Evolutionary conservation across 2,113 vertebrate genomes (phyloP), one percentile per base, ranked within the genome.

Genomic region (Cinclus cinclus): DNA sequence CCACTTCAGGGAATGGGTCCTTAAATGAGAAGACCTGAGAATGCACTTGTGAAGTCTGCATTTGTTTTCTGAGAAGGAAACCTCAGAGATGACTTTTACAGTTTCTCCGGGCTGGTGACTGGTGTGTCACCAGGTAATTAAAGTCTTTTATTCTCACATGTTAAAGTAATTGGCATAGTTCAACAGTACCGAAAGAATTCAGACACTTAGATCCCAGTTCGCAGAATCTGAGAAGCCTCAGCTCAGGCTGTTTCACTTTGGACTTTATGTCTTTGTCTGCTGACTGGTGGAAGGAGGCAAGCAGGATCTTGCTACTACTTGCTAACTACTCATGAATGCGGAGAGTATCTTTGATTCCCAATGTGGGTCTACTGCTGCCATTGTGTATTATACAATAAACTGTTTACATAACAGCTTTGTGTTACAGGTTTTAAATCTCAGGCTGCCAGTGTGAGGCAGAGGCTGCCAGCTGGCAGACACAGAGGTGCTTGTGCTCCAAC

Each of bases 401-500:
- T 97, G 97, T 98, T 98, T 98, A 98, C 97, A 97, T 96, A 97
- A 93, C 96, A 98, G 97, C 83, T 97, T 96, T 97, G 97, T 98
- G 98, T 98, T 98, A 94, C 97, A 97, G 97, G 97, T 98, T 98
- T 97, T 98, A 98, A 98, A 98, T 98, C 98, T 75, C 78, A 23
- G 97, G 92, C 97, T 97, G 96, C 96, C 97, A 97, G 96, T 91
- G 91, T 59, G 95, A 96, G 96, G 97, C 73, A 3, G 78, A 89
- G 96, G 49, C 83, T 95, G 98, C 97, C 98, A 98, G 98, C 98
- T 98, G 98, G 98, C 98, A 98, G 98, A 98, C 97, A 98, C 95
- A 98, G 97, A 98, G 97, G 97, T 98, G 97, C 97, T 98, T 98
- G 97, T 98, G 91, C 90, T 98, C 90, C 87, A 64, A 93, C 97